Evolutionary conservation across 1,140 invertebrate species (phyloP).

Genomic region (Megathymus violae): DNA sequence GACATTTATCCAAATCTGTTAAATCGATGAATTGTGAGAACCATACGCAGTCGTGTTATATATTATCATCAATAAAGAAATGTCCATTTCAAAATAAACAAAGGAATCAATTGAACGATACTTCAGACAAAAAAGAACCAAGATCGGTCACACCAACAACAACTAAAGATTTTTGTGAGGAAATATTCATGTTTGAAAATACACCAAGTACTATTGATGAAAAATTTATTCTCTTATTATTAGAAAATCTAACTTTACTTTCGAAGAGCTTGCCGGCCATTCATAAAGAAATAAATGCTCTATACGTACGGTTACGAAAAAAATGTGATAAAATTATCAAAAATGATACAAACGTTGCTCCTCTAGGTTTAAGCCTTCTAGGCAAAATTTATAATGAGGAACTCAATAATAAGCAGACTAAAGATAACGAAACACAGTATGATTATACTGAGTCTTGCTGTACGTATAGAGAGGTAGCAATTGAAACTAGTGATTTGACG

Average conservation of each 20-base stretch:
- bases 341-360: constrained; percentile 37
- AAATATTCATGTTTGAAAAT: constrained; percentile 39
- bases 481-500: neutral
- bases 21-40: constrained; percentile 36
- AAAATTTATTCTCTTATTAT: constrained; percentile 57
- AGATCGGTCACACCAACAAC: neutral
- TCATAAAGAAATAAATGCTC: constrained; percentile 62
- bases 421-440: constrained; percentile 44
- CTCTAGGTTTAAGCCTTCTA: constrained; percentile 52
- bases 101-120: constrained; percentile 9
- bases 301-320: constrained; percentile 57
- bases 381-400: constrained; percentile 62
- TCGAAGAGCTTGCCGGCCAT: constrained; percentile 56
- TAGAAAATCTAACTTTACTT: constrained; percentile 60
- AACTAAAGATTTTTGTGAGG: constrained; percentile 26
- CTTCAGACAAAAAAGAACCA: constrained; percentile 7
- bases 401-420: constrained; percentile 27
- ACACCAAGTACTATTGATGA: constrained; percentile 58
- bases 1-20: constrained; percentile 14
- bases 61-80: constrained; percentile 54
- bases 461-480: no score
- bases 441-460: no score
- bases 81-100: constrained; percentile 22
- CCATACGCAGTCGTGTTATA: constrained; percentile 51
- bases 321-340: constrained; percentile 53